Conservation (phyloP, 2,113 vertebrate genomes). For the Gadus chalcogrammus region DNA sequence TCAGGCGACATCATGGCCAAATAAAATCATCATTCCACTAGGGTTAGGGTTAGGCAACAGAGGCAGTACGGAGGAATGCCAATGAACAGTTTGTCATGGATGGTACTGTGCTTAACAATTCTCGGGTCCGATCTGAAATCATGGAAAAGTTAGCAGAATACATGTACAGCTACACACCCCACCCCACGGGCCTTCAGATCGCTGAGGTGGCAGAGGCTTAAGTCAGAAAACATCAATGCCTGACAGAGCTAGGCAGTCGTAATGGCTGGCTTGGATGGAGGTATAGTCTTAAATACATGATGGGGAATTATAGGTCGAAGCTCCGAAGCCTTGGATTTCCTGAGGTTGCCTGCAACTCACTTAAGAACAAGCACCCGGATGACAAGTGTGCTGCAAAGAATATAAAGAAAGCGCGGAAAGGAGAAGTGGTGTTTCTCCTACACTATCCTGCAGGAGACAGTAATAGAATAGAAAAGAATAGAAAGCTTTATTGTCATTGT, state of each 20-base stretch:
- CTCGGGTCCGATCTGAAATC: slow-evolving; percentile 20
- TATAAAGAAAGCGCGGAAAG: slow-evolving; percentile 21
- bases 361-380: slow-evolving; percentile 15
- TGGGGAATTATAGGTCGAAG: slow-evolving; percentile 32
- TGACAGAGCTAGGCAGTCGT: slow-evolving; percentile 21
- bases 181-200: slow-evolving; percentile 17
- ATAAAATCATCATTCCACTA: slow-evolving; percentile 23
- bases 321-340: slow-evolving; percentile 24
- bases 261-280: slow-evolving; percentile 14
- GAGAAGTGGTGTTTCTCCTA: slow-evolving; percentile 25
- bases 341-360: slow-evolving; percentile 21
- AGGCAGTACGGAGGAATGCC: slow-evolving; percentile 25
- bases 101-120: slow-evolving; percentile 23
- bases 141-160: slow-evolving; percentile 24
- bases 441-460: slow-evolving; percentile 14
- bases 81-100: slow-evolving; percentile 37
- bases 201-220: slow-evolving; percentile 17
- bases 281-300: slow-evolving; percentile 26
- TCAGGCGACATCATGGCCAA: slow-evolving; percentile 10
- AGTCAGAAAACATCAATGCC: slow-evolving; percentile 26
- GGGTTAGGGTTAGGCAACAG: slow-evolving; percentile 26
- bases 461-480: too few relatives aligned
- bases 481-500: too few relatives aligned
- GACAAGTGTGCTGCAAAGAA: slow-evolving; percentile 8
- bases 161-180: slow-evolving; percentile 30